Base-by-base conservation (phyloP, 53 echinoderm and acorn worm species). In the Hippasteria phrygiana region DNA sequence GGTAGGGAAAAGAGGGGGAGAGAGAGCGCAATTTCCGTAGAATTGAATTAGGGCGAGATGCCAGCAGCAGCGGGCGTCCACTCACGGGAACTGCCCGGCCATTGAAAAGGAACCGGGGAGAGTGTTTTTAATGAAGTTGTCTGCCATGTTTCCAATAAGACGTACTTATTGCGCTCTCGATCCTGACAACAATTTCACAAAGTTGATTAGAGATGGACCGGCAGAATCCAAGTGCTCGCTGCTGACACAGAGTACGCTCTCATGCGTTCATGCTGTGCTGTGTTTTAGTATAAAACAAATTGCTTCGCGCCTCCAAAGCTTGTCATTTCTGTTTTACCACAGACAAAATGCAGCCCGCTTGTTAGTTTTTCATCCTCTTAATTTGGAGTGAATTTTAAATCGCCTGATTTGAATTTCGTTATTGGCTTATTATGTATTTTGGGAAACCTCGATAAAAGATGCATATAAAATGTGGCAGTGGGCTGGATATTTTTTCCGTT, bases 11-110 rank as follows among this genome's bases (percentile, higher is more conserved):
- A 42, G 24, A 17, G 34, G 43, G 53, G 43, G 50, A 46, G 50
- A 76, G 76, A 51, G 50, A 76, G 65, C 43, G 81, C 81, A 81
- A 81, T 81, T 81, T 81, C 81, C 81, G 81, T 81, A 63, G 81
- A 81, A 81, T 81, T 81, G 65, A 81, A 81, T 81, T 81, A 81
- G 81, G 63, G 42, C 65, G 81, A 81, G 63, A 81, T 64, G 41
- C 64, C 55, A 43, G 32, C 76, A 59, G 26, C 72, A 72, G 39
- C 42, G 17, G 11, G 76, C 38, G 55, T 39, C 43, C 38, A 64
- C 81, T 81, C 63, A 41, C 43, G 43, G 54, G 63, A 81, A 64
- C 81, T 62, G 65, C n/a, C n/a, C 27, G 65, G 37, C 81, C 65
- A 78, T 78, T 78, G 55, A 59, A n/a, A 18, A 20, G 16, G 18